Conservation (phyloP, 2,888 invertebrate species). For the Timema podura region DNA sequence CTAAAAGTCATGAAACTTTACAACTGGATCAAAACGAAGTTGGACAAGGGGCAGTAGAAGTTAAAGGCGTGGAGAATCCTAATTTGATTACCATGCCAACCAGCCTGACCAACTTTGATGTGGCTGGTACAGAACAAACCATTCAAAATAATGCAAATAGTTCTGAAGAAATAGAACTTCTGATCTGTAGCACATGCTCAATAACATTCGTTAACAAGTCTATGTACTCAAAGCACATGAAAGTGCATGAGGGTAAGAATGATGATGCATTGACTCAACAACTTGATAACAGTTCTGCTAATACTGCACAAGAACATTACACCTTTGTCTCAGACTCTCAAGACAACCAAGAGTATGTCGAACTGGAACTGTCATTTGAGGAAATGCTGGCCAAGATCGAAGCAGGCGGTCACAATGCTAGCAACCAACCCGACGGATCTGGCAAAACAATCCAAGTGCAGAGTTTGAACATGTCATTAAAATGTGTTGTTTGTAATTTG, state of each 20-base stretch:
- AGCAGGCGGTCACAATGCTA: no score
- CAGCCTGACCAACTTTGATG: no score
- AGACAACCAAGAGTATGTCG: conserved; percentile 20
- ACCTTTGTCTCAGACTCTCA: conserved; percentile 11
- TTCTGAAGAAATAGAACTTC: conserved; percentile 43
- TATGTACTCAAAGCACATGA: conserved; percentile 48
- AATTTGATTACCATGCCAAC: no score
- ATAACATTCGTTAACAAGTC: conserved; percentile 47
- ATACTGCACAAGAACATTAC: conserved; percentile 15
- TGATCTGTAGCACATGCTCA: conserved; percentile 47
- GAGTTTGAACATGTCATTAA: conserved; percentile 7
- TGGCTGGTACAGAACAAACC: no score
- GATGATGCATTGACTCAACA: not conserved
- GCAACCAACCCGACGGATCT: no score
- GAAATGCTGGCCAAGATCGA: conserved; percentile 20
- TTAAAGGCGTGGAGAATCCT: not conserved
- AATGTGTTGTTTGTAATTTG: conserved; percentile 15
- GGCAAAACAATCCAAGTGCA: not conserved
- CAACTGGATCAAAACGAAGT: not conserved
- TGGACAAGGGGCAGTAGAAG: not conserved
- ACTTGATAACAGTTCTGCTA: not conserved
- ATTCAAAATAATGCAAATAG: no score
- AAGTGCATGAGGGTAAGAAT: conserved; percentile 40
- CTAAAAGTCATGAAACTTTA: conserved; percentile 18
- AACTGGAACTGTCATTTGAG: conserved; percentile 24